Evolutionary conservation across 1,140 invertebrate genomes (phyloP).

Genomic region (Agrypnia vestita): DNA sequence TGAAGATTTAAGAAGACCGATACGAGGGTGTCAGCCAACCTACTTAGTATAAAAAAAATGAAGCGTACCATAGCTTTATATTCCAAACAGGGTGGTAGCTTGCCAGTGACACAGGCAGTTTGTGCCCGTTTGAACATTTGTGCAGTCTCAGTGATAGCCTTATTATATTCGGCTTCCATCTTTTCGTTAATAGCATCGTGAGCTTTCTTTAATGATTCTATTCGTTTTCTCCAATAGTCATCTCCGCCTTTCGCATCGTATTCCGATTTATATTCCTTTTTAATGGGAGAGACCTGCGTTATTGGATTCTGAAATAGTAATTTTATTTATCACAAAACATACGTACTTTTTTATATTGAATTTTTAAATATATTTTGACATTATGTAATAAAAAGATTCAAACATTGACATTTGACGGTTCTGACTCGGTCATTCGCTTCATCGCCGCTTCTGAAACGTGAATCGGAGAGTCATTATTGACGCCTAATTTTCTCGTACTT

Average conservation of each 20-base stretch:
- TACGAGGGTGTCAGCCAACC: too few relatives aligned
- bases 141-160: constrained; percentile 64
- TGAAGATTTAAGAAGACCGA: too few relatives aligned
- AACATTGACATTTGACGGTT: constrained; percentile 43
- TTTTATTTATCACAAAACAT: constrained; percentile 15
- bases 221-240: constrained; percentile 72
- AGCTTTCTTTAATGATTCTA: constrained; percentile 70
- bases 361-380: constrained; percentile 42
- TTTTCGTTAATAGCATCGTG: constrained; percentile 71
- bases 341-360: constrained; percentile 11
- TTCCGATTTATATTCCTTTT: constrained; percentile 49
- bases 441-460: constrained; percentile 51
- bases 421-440: constrained; percentile 50
- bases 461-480: constrained; percentile 50
- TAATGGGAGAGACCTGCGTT: not conserved
- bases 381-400: constrained; percentile 53
- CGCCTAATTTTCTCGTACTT: constrained; percentile 48
- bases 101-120: constrained; percentile 50
- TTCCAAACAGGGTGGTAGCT: constrained; percentile 56
- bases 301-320: constrained; percentile 26
- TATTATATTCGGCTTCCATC: constrained; percentile 73
- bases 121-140: constrained; percentile 58
- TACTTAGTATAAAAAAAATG: too few relatives aligned
- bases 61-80: constrained; percentile 47
- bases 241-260: constrained; percentile 62